phyloP scores from a whole-genome alignment of 2,888 invertebrate species.

The Mythimna lalbum region DNA sequence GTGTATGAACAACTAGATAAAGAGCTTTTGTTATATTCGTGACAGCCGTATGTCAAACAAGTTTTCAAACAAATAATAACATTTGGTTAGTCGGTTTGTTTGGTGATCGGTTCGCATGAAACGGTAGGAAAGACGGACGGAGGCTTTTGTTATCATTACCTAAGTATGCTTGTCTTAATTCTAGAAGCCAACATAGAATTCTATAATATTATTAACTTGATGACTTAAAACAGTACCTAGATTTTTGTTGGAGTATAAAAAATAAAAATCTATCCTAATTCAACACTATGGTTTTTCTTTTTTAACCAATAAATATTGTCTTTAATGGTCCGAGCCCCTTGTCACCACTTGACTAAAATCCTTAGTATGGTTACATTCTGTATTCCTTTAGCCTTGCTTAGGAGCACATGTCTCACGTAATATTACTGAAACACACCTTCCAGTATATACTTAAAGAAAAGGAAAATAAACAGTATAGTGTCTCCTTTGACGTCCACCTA shows the following conservation, averaged over 20 bases:
- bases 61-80: constrained; percentile 7
- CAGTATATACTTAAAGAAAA: too few species aligned
- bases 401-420: too few species aligned
- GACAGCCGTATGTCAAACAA: constrained; percentile 17
- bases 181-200: neutral
- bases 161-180: neutral
- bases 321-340: too few species aligned
- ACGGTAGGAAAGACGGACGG: neutral
- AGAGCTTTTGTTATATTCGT: constrained; percentile 14
- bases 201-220: neutral
- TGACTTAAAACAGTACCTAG: neutral
- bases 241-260: neutral
- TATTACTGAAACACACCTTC: too few species aligned
- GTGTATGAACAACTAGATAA: neutral
- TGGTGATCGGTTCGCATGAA: neutral
- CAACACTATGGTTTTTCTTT: too few species aligned
- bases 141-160: constrained; percentile 3
- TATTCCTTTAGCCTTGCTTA: too few species aligned
- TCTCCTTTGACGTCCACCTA: too few species aligned
- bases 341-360: too few species aligned
- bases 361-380: too few species aligned
- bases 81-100: neutral
- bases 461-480: too few species aligned
- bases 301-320: too few species aligned
- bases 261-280: too few species aligned